Evolutionary conservation across 2,797 vertebrate species (phyloP).

Genomic region (Chrysolophus pictus): DNA sequence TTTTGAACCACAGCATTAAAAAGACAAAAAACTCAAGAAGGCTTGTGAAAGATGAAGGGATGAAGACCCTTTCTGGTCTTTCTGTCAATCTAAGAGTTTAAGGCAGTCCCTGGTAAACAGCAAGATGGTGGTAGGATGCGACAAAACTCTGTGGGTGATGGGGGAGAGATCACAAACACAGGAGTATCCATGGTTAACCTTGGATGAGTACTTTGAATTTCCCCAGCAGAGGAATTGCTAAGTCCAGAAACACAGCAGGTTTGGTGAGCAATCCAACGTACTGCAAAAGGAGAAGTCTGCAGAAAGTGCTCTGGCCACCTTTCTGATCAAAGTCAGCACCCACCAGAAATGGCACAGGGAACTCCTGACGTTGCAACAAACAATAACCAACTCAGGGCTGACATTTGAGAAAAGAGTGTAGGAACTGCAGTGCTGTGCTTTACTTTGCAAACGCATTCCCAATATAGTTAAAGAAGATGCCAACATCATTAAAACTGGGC

Average conservation of each 20-base stretch:
- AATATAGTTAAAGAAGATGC: slow-evolving; percentile 44
- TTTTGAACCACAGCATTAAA: neutral
- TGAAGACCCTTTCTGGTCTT: neutral
- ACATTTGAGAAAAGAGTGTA: slow-evolving; percentile 26
- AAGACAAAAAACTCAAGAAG: neutral
- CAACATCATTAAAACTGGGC: slow-evolving; percentile 48
- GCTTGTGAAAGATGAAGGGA: neutral
- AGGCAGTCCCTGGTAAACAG: neutral
- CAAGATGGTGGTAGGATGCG: neutral
- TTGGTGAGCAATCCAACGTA: neutral
- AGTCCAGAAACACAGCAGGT: neutral
- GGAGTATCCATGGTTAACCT: neutral
- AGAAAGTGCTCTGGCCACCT: neutral
- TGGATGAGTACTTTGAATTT: neutral
- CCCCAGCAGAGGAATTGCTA: neutral
- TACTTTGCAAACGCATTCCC: slow-evolving; percentile 23
- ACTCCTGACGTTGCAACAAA: slow-evolving; percentile 20
- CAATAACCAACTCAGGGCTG: neutral
- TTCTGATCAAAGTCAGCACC: neutral
- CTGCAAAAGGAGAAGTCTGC: slow-evolving; percentile 1
- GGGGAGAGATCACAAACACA: neutral
- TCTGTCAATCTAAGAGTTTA: neutral
- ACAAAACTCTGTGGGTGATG: neutral
- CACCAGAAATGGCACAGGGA: neutral
- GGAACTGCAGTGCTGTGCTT: slow-evolving; percentile 33